Conservation (phyloP, 2,113 vertebrate genomes). For the Brachyhypopomus gauderio region DNA sequence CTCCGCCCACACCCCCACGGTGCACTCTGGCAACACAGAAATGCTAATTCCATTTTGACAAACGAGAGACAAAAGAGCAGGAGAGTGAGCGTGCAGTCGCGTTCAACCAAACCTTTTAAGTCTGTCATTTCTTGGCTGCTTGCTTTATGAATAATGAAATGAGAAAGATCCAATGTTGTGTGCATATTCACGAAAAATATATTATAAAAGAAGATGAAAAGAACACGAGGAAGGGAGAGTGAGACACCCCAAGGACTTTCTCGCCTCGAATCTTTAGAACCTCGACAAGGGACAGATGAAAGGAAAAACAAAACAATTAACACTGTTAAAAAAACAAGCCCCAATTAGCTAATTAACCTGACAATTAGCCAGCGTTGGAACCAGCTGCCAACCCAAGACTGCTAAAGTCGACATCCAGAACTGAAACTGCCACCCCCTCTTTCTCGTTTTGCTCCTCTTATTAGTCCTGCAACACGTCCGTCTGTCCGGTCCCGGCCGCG, state of each 20-base stretch:
- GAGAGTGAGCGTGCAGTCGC: constrained; percentile 39
- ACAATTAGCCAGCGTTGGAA: constrained; percentile 35
- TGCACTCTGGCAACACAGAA: constrained; percentile 11
- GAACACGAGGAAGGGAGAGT: neutral
- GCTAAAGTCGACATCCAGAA: neutral
- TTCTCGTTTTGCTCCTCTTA: neutral
- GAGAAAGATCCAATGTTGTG: constrained; percentile 39
- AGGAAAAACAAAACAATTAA: constrained; percentile 34
- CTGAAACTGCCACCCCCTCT: neutral
- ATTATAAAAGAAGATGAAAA: constrained; percentile 28
- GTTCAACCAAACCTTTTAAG: constrained; percentile 41
- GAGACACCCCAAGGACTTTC: constrained; percentile 29
- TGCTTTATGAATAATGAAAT: constrained; percentile 42
- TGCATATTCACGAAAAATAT: constrained; percentile 17
- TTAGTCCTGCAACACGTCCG: neutral
- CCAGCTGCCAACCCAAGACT: constrained; percentile 30
- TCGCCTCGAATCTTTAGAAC: constrained; percentile 12
- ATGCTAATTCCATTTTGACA: constrained; percentile 50
- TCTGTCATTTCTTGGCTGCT: constrained; percentile 39
- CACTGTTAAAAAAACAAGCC: constrained; percentile 33
- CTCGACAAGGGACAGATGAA: constrained; percentile 35
- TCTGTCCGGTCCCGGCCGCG: neutral
- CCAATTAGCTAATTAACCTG: constrained; percentile 45
- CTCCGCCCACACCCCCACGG: neutral
- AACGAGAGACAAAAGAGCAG: constrained; percentile 40